A percentile compares a stretch with the other conserved stretches of the same genome.
These are phyloP conservation scores for Orientallactaga bullata DNA, from an alignment of 2,113 vertebrate species.

Conservation along the genomic window DNA sequence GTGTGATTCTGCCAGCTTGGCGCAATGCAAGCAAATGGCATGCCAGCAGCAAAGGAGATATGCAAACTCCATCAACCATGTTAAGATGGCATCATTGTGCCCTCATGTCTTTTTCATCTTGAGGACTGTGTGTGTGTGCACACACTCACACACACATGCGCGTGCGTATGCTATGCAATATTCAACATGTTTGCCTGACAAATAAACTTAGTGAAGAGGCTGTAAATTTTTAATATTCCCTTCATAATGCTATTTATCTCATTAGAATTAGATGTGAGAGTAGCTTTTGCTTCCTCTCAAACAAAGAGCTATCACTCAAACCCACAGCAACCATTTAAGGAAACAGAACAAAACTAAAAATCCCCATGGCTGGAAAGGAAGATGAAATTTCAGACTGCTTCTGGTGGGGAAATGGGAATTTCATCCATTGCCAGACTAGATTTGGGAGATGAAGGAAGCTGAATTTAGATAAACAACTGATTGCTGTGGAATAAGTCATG, in stretches of 20 bases:
- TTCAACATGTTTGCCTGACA: constrained; percentile 84
- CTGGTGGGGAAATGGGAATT: neutral
- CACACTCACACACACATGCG: neutral
- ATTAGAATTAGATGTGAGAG: constrained; percentile 82
- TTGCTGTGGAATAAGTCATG: neutral
- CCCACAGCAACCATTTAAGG: constrained; percentile 45
- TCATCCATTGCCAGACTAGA: neutral
- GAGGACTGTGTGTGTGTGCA: constrained; percentile 80
- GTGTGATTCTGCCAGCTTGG: constrained; percentile 87
- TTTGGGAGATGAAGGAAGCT: constrained; percentile 6
- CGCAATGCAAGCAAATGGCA: constrained; percentile 72
- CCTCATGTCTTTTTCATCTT: constrained; percentile 88
- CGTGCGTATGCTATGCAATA: constrained; percentile 83
- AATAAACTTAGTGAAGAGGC: constrained; percentile 87
- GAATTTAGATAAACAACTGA: neutral
- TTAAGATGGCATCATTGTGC: constrained; percentile 86
- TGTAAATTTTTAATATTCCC: constrained; percentile 90
- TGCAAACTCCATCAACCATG: constrained; percentile 85
- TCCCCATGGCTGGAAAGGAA: neutral
- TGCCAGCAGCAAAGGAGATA: constrained; percentile 87
- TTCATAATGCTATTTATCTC: constrained; percentile 84
- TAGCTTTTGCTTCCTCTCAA: constrained; percentile 70
- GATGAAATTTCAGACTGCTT: neutral
- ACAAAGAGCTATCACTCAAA: constrained; percentile 82
- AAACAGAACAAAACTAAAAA: constrained; percentile 48